Evolutionary conservation across 2,797 vertebrate species (phyloP).

Genomic region (Sparus aurata): DNA sequence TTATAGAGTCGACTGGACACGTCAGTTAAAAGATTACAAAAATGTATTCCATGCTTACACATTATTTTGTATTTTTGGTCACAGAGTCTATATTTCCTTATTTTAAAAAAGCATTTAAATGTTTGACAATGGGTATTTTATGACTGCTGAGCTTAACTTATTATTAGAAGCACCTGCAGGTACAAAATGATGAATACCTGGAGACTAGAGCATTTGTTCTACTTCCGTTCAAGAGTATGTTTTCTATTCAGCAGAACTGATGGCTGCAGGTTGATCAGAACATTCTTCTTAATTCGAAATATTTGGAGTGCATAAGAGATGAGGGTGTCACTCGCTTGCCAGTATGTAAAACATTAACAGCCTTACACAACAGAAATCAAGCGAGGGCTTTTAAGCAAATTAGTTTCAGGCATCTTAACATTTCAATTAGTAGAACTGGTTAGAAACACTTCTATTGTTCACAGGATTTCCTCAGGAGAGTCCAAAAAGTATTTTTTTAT

Average conservation of each 20-base stretch:
- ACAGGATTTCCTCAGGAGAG: not conserved
- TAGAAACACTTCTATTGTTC: conserved; percentile 3
- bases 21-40: not conserved
- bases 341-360: conserved; percentile 24
- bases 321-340: not conserved
- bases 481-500: not conserved
- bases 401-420: conserved; percentile 15
- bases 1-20: too few relatives aligned
- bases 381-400: conserved; percentile 27
- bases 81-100: not conserved
- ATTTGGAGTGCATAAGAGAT: conserved; percentile 28
- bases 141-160: not conserved
- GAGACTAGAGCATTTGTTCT: not conserved
- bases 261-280: conserved; percentile 15
- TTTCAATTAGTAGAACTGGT: conserved; percentile 10
- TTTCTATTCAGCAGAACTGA: conserved; percentile 15
- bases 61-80: not conserved
- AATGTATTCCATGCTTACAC: not conserved
- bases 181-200: conserved; percentile 1
- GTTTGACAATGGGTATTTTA: not conserved
- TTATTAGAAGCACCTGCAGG: not conserved
- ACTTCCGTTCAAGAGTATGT: conserved; percentile 5
- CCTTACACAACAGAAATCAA: conserved; percentile 11
- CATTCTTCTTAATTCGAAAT: conserved; percentile 24
- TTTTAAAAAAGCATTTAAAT: not conserved